phyloP scores from a whole-genome alignment of 2,888 invertebrate species.

The Pseudococcus jackbeardsleyi region DNA sequence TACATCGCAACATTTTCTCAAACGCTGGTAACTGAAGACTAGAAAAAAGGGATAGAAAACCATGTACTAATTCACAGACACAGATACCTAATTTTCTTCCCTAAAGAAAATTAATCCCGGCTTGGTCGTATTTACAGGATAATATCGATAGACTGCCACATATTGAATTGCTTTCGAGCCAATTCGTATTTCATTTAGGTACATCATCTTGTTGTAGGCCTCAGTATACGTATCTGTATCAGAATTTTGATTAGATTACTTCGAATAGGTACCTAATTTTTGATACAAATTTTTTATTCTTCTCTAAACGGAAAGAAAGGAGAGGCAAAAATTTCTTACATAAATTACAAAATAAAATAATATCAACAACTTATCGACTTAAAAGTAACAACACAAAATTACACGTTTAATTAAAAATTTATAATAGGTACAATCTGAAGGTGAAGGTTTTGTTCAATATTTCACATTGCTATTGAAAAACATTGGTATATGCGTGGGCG shows the following conservation, averaged over 20 bases:
- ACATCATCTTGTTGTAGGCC: too few relatives aligned
- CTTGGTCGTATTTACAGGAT: neutral
- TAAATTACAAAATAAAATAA: neutral
- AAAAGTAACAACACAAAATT: constrained; percentile 14
- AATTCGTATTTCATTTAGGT: too few relatives aligned
- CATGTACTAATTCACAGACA: neutral
- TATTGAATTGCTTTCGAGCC: neutral
- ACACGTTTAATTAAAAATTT: constrained; percentile 31
- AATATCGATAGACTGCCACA: neutral
- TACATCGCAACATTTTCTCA: constrained; percentile 44
- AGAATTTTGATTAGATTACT: neutral
- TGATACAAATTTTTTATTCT: neutral
- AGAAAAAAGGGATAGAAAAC: constrained; percentile 43
- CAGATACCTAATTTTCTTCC: neutral
- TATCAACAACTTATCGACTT: neutral
- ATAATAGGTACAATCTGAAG: constrained; percentile 12
- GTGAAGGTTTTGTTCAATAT: neutral
- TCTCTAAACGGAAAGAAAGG: neutral
- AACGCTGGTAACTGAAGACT: constrained; percentile 55
- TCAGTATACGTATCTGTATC: neutral
- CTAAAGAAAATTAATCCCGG: neutral
- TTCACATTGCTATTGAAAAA: neutral
- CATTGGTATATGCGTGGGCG: neutral
- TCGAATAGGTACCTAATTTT: neutral
- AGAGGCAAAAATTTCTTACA: neutral